These are phyloP conservation scores for Nemurella pictetii DNA, from an alignment of 2,888 invertebrate genomes.

Conservation along the genomic window DNA sequence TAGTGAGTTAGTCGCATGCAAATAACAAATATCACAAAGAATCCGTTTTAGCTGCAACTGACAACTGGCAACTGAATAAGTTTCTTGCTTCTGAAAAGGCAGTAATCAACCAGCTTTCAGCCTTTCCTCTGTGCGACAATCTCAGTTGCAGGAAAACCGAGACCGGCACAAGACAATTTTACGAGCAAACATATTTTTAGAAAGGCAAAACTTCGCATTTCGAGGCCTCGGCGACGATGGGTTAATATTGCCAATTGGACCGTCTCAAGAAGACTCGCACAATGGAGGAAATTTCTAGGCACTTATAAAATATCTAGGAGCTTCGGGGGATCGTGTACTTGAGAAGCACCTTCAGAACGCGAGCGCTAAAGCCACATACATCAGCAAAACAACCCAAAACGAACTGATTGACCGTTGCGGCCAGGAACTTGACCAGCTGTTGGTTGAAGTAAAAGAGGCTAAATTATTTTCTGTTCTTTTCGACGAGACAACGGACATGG, in stretches of 20 bases:
- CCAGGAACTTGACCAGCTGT: slow-evolving; percentile 22
- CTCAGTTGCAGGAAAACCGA: slow-evolving; percentile 42
- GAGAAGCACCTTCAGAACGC: slow-evolving; percentile 44
- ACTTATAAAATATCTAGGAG: slow-evolving; percentile 43
- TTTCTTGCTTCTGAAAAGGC: slow-evolving; percentile 30
- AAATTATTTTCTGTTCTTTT: slow-evolving; percentile 37
- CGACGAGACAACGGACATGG: slow-evolving; percentile 41
- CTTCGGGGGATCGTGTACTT: slow-evolving; percentile 43
- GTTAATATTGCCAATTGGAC: not conserved
- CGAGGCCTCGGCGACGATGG: slow-evolving; percentile 44
- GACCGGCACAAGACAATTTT: slow-evolving; percentile 41
- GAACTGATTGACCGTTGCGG: slow-evolving; percentile 45
- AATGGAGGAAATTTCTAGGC: slow-evolving; percentile 44
- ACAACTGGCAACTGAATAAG: slow-evolving; percentile 31
- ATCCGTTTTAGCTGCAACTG: slow-evolving; percentile 34
- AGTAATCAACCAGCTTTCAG: slow-evolving; percentile 37
- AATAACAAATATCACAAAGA: slow-evolving; percentile 40
- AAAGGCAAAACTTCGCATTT: slow-evolving; percentile 45
- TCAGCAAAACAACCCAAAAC: slow-evolving; percentile 47
- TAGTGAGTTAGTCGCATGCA: slow-evolving; percentile 40
- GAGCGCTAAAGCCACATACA: slow-evolving; percentile 43
- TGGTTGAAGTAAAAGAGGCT: slow-evolving; percentile 6
- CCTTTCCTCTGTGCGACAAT: slow-evolving; percentile 31
- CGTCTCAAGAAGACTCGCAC: not conserved
- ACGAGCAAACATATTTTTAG: slow-evolving; percentile 43